These are phyloP conservation scores for Prunella fulvescens DNA, from an alignment of 2,113 vertebrate species.

Conservation along the genomic window DNA sequence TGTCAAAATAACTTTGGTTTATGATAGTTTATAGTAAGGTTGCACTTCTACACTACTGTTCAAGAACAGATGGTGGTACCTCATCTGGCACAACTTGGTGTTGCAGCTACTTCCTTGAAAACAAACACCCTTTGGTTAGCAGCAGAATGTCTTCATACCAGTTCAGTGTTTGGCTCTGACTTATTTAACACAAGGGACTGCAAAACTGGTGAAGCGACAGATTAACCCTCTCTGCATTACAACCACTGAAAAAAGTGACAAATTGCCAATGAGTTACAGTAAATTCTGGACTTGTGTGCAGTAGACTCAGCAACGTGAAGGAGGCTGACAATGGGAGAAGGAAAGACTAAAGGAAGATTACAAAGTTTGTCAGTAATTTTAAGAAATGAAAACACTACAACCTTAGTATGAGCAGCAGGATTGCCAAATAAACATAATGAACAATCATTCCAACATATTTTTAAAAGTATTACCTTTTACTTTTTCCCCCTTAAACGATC, in stretches of 20 bases:
- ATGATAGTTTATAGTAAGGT: background rate
- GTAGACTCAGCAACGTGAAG: background rate
- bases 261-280: background rate
- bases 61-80: background rate
- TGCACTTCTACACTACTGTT: background rate
- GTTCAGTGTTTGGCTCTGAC: background rate
- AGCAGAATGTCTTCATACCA: background rate
- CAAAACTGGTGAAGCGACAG: background rate
- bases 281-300: background rate
- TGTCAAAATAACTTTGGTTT: background rate
- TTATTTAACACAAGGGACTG: background rate
- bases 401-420: constrained; percentile 53
- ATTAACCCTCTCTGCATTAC: background rate
- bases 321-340: background rate
- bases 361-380: background rate
- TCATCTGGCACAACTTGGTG: background rate
- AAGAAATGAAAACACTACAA: constrained; percentile 18
- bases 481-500: constrained; percentile 28
- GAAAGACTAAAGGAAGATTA: background rate
- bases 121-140: background rate
- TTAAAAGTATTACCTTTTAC: constrained; percentile 46
- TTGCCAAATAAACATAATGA: constrained; percentile 35
- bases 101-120: background rate
- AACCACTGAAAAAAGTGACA: background rate
- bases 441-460: background rate